Evolutionary conservation across 2,797 vertebrate species (phyloP).

Genomic region (Pangasius macronema): DNA sequence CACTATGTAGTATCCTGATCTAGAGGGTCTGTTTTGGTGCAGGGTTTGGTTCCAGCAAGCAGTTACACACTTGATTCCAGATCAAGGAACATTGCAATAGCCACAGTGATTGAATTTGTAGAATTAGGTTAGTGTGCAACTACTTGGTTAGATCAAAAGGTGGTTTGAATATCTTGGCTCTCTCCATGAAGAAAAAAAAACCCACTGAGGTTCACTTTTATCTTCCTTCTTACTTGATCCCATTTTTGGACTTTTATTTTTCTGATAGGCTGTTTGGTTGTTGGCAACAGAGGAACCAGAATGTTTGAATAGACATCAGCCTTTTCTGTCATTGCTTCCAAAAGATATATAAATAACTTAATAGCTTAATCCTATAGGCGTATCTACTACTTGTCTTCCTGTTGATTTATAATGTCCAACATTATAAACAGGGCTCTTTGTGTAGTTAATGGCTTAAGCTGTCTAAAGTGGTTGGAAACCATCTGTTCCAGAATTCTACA

Average conservation of each 20-base stretch:
- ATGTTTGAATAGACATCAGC: not conserved
- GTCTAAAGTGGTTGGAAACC: not conserved
- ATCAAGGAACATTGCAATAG: not conserved
- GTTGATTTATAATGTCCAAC: not conserved
- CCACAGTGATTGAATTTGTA: not conserved
- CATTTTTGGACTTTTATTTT: not conserved
- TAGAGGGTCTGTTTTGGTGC: not conserved
- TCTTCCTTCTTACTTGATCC: not conserved
- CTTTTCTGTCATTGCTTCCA: not conserved
- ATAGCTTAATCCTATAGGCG: not conserved
- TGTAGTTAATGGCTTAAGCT: not conserved
- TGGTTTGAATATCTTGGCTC: not conserved
- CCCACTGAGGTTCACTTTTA: not conserved
- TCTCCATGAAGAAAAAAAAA: not conserved
- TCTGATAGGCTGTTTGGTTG: not conserved
- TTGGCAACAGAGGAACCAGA: not conserved
- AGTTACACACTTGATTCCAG: not conserved
- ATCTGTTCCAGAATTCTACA: not conserved
- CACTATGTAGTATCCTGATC: not conserved
- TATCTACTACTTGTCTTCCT: not conserved
- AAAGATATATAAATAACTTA: not conserved
- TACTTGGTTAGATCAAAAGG: not conserved
- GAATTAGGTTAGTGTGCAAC: not conserved
- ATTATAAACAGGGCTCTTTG: not conserved
- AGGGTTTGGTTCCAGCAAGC: not conserved